These are phyloP conservation scores for Hoplias malabaricus DNA, from an alignment of 2,113 vertebrate species.

Conservation along the genomic window DNA sequence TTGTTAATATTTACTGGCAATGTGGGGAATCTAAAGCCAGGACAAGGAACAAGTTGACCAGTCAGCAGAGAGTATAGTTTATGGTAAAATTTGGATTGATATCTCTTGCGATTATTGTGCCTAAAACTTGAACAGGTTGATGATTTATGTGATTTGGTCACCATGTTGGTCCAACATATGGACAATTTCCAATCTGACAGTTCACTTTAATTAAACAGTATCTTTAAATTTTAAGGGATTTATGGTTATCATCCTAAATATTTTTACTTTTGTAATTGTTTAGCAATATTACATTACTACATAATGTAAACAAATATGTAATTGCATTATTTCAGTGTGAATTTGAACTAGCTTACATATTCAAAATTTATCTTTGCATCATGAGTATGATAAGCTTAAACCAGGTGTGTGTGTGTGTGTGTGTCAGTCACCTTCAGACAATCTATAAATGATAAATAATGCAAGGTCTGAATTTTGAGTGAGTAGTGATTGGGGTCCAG, in stretches of 20 bases:
- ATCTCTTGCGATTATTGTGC: background rate
- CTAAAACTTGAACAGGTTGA: background rate
- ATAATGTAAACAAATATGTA: too few relatives aligned
- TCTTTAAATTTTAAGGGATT: too few relatives aligned
- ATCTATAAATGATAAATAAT: background rate
- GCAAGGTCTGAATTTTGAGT: background rate
- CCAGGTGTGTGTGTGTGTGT: background rate
- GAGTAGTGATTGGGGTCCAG: background rate
- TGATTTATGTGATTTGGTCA: background rate
- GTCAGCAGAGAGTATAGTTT: background rate
- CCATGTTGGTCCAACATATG: too few relatives aligned
- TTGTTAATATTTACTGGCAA: background rate
- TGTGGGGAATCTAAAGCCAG: background rate
- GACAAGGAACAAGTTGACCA: background rate
- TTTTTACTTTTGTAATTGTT: too few relatives aligned
- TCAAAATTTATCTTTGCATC: background rate
- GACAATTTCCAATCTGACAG: too few relatives aligned
- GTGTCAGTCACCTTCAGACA: too few relatives aligned
- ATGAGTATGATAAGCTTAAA: background rate
- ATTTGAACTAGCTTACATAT: background rate
- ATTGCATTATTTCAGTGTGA: too few relatives aligned
- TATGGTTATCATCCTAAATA: too few relatives aligned
- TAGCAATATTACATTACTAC: too few relatives aligned
- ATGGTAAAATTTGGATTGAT: background rate
- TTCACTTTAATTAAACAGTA: background rate